Evolutionary conservation across 2,797 vertebrate species (phyloP), one percentile per base, ranked within the genome.

Genomic region (Huso huso): DNA sequence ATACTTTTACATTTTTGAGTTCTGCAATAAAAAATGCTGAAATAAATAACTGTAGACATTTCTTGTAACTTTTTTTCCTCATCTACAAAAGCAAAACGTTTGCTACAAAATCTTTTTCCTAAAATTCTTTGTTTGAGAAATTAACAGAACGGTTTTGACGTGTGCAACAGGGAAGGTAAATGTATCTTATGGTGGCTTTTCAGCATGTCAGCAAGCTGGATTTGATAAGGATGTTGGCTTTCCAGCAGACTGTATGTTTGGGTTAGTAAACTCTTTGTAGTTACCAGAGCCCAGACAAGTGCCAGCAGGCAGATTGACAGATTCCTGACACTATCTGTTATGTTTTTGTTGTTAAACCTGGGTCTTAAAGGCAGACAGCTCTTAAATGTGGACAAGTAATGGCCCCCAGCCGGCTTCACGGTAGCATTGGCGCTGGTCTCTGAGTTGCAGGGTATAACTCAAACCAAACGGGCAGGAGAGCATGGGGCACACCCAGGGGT

Each of bases 371-470:
- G 12, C 55, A n/a, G 10, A 58, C 55, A 11, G 55, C 12, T 58
- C 55, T 58, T 37, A 37, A 37, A 13, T 58, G 13, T 13, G 55
- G 55, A 6, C 1, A n/a, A n/a, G 37, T 37, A 13, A n/a, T 7
- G 55, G 55, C 12, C 55, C 55, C 10, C 12, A 4, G 2, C 10
- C 12, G 55, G 15, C 55, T 58, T n/a, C 55, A 58, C 55, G 15
- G 55, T 58, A 58, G 2, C 23, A 37, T 7, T 7, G 37, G 66
- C 69, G 70, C 72, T 0, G 48, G 66, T 74, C 68, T 74, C 68
- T 79, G 76, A 74, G 62, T 70, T 68, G 48, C 6, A 61, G 70
- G 65, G 37, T 76, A 79, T 68, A 65, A 61, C 70, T 69, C 75
- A 37, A 37, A 37, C 37, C 37, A 37, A 37, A 37, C 37, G 37